Conservation (phyloP, 1,140 invertebrate species). For the Rhyacophila brunnea region DNA sequence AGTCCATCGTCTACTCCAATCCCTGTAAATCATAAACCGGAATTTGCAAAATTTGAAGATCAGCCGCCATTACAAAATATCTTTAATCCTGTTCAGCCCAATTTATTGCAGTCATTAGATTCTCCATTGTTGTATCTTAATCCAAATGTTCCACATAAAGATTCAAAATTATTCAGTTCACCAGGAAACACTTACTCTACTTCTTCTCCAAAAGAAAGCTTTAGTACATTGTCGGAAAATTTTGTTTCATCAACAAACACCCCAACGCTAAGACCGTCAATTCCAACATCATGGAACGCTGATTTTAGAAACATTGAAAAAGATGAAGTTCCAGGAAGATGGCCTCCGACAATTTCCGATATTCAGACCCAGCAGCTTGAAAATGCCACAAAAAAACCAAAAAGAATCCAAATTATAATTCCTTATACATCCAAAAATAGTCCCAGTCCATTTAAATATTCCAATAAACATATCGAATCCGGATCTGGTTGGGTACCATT, state of each 20-base stretch:
- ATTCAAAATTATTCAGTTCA: conserved; percentile 42
- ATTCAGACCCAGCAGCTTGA: conserved; percentile 30
- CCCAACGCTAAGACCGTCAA: not conserved
- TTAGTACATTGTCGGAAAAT: conserved; percentile 7
- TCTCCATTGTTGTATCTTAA: conserved; percentile 53
- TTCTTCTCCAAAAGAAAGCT: conserved; percentile 2
- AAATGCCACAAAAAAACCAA: conserved; percentile 43
- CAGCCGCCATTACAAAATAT: conserved; percentile 7
- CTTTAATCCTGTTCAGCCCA: conserved; percentile 7
- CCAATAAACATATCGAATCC: conserved; percentile 38
- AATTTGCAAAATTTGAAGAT: conserved; percentile 45
- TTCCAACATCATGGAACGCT: conserved; percentile 17
- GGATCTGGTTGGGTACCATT: conserved; percentile 41
- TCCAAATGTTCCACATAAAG: conserved; percentile 52
- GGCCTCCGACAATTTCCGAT: conserved; percentile 32
- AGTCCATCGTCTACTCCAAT: not conserved
- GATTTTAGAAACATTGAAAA: conserved; percentile 39
- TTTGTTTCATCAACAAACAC: conserved; percentile 1
- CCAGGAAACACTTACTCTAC: conserved; percentile 12
- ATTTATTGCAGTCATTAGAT: conserved; percentile 50
- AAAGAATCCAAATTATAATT: conserved; percentile 72
- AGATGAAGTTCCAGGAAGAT: conserved; percentile 40
- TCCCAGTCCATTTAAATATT: conserved; percentile 54
- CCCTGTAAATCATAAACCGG: conserved; percentile 40
- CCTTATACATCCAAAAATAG: conserved; percentile 69